Evolutionary conservation across 2,113 vertebrate genomes (phyloP), one percentile per base, ranked within the genome.

Genomic region (Rhineura floridana): DNA sequence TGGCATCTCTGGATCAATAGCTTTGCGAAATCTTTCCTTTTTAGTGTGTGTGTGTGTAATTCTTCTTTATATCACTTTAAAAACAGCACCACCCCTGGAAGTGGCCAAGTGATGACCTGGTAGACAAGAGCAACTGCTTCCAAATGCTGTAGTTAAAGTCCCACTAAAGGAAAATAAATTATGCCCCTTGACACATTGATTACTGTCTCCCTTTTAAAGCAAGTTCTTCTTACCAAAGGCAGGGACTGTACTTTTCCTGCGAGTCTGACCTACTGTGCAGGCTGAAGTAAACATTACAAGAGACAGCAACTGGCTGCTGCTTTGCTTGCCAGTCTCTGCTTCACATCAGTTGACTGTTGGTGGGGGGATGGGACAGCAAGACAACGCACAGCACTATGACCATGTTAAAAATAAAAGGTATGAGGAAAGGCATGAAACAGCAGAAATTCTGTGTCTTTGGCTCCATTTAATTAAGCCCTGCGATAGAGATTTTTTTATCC

Each of bases 41-140:
- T 89, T 84, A 88, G 88, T 89, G 88, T 94, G 77, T 76, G 12
- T 42, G 86, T 81, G 92, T 82, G 75, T 86, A 90, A 88, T 96
- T 91, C 84, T 84, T 87, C 87, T 72, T 93, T 83, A 55, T 93
- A 69, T 91, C 91, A 73, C 91, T 82, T 65, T 80, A 63, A 88
- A 85, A 59, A 90, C 84, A 87, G 89, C 86, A 84, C 17, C 30
- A 81, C 2, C 85, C 80, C 84, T 90, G 76, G 65, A 92, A 86
- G 55, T 91, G 87, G 62, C 44, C 93, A 55, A 89, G 83, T 93
- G 39, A 86, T 91, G 70, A 90, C 84, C 80, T 88, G 39, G 70
- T 8, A 84, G 72, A 91, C n/a, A 72, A 62, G 10, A 93, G 50
- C 65, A 91, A 52, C 75, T 90, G 46, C 6, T 89, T 86, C n/a